Base-by-base conservation (phyloP, 2,888 invertebrate species). In the Lissocephala sabroskyi region DNA sequence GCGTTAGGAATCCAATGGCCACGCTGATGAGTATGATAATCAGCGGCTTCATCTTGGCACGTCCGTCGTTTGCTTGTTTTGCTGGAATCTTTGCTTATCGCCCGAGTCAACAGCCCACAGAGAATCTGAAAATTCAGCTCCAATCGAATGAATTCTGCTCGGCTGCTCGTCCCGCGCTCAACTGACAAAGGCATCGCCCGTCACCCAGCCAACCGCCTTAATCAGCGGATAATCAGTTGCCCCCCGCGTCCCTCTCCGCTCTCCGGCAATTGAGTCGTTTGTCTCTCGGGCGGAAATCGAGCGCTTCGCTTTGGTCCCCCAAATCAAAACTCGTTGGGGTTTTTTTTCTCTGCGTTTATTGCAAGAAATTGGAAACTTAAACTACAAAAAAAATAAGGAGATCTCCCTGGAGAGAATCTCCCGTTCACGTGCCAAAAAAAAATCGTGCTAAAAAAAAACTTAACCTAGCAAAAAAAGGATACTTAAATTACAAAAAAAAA, bases 351-450 rank as follows among this genome's bases (percentile, higher is more conserved):
- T 32, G 1, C 13, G 18, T 37, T 18, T n/a, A n/a, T n/a, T 3
- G 23, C 4, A 23, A 23, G 23, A 5, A 23, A 23, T 23, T 23
- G 7, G 16, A 13, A 18, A 13, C 32, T n/a, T n/a, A n/a, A n/a
- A n/a, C n/a, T n/a, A n/a, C n/a, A n/a, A n/a, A n/a, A n/a, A n/a
- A n/a, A n/a, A n/a, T n/a, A n/a, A n/a, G n/a, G n/a, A n/a, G n/a
- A n/a, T n/a, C n/a, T n/a, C n/a, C n/a, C n/a, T 45, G 7, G 10
- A 40, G 39, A 41, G 39, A 52, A 41, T 46, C 64, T 23, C 30
- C 16, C 49, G 40, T 46, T 49, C 57, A 57, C 62, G 43, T 74
- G 71, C 52, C 59, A 47, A 67, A 70, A 71, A 67, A 66, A 65
- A 58, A 33, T 52, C 70, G 54, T 70, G 70, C 48, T 48, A 70